Evolutionary conservation across 2,797 vertebrate species (phyloP).

Genomic region (Poecilia gillii): DNA sequence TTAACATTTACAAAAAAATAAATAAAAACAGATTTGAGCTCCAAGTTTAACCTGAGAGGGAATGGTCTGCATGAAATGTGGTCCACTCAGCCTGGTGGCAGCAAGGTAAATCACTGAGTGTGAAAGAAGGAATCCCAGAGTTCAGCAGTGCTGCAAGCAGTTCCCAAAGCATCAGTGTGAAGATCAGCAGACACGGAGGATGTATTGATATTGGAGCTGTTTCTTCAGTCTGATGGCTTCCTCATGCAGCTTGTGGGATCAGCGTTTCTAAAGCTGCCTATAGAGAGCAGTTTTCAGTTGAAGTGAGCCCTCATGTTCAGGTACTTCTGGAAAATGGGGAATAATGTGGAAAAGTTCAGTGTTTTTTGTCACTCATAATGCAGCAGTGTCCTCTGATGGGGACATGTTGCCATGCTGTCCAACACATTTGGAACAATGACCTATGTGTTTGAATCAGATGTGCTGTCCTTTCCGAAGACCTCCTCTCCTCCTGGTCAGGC

Average conservation of each 20-base stretch:
- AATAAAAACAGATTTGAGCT: not conserved
- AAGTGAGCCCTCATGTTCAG: not conserved
- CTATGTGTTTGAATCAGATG: slow-evolving; percentile 59
- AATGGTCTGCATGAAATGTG: not conserved
- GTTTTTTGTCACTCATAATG: not conserved
- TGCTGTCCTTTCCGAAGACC: slow-evolving; percentile 54
- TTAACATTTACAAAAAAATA: too few relatives aligned
- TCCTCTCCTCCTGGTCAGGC: slow-evolving; percentile 70
- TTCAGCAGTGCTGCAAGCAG: not conserved
- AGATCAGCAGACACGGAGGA: not conserved
- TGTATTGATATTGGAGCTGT: not conserved
- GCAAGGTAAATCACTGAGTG: too few relatives aligned
- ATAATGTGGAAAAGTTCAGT: not conserved
- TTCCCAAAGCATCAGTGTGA: not conserved
- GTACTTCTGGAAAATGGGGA: not conserved
- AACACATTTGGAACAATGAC: not conserved
- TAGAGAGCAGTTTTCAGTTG: not conserved
- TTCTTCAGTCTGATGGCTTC: not conserved
- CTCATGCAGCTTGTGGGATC: not conserved
- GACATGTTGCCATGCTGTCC: not conserved
- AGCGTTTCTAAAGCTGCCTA: not conserved
- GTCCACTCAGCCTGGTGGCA: too few relatives aligned
- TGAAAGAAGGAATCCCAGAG: too few relatives aligned
- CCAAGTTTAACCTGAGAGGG: too few relatives aligned
- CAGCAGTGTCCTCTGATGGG: not conserved